Evolutionary conservation across 2,888 invertebrate genomes (phyloP).

Genomic region (Spilarctia lutea): DNA sequence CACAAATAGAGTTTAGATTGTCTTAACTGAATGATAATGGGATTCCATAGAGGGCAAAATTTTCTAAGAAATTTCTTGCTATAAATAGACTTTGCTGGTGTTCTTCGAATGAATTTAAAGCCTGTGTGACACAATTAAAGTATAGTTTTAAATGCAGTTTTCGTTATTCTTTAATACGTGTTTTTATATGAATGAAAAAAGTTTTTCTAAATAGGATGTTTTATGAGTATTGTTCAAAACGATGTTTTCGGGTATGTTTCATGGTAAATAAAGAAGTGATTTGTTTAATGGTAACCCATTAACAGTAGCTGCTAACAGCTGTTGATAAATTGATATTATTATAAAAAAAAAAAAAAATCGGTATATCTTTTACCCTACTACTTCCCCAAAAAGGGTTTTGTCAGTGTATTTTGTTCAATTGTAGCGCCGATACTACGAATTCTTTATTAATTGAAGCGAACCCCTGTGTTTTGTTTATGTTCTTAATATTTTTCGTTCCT

Average conservation of each 20-base stretch:
- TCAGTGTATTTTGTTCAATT: no score
- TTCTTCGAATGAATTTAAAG: constrained; percentile 4
- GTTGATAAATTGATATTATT: no score
- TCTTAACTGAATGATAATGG: constrained; percentile 29
- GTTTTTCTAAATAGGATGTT: constrained; percentile 13
- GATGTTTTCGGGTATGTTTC: background rate
- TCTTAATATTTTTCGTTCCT: no score
- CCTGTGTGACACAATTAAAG: constrained; percentile 1
- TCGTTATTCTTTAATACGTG: constrained; percentile 11
- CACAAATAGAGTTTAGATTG: constrained; percentile 27
- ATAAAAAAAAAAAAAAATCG: no score
- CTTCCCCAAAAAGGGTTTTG: no score
- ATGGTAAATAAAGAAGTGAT: background rate
- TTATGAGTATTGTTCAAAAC: background rate
- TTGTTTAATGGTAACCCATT: background rate
- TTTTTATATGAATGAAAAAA: constrained; percentile 4
- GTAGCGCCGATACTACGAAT: no score
- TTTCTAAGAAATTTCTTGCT: constrained; percentile 47
- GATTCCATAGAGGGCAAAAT: constrained; percentile 40
- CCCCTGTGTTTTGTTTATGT: no score
- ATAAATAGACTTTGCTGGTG: constrained; percentile 36
- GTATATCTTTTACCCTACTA: background rate
- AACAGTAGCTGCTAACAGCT: background rate
- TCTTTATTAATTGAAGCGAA: no score
- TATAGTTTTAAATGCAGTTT: constrained; percentile 17